phyloP scores from a whole-genome alignment of 2,113 vertebrate species.

The Onychostruthus taczanowskii region DNA sequence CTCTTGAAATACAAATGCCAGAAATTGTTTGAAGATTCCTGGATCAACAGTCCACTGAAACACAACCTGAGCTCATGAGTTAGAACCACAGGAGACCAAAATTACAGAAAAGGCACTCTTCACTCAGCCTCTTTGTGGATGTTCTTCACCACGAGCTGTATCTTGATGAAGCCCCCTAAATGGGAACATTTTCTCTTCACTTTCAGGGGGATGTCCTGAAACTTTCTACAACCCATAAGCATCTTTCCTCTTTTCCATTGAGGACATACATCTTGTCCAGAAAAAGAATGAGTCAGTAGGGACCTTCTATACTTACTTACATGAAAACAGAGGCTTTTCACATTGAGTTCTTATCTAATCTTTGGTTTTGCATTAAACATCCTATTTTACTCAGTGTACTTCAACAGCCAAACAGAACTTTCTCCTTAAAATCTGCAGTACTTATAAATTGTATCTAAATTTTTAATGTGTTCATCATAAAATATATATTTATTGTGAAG shows the following conservation, averaged over 20 bases:
- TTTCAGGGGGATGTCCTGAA: neutral
- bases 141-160: neutral
- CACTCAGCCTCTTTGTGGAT: neutral
- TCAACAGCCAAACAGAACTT: neutral
- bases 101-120: neutral
- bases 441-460: neutral
- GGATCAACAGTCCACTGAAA: neutral
- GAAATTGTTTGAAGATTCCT: neutral
- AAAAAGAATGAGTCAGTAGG: neutral
- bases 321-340: neutral
- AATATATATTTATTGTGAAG: neutral
- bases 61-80: neutral
- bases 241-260: neutral
- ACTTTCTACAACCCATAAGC: accelerated
- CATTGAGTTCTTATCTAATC: neutral
- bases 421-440: neutral
- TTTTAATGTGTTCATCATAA: neutral
- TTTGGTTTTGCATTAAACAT: neutral
- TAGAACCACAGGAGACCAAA: neutral
- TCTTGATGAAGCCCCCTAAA: neutral
- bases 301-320: neutral
- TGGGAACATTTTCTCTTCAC: neutral
- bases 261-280: neutral
- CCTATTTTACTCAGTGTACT: neutral
- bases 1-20: neutral